Evolutionary conservation across 2,797 vertebrate species (phyloP), one percentile per base, ranked within the genome.

Genomic region (Hybognathus amarus): DNA sequence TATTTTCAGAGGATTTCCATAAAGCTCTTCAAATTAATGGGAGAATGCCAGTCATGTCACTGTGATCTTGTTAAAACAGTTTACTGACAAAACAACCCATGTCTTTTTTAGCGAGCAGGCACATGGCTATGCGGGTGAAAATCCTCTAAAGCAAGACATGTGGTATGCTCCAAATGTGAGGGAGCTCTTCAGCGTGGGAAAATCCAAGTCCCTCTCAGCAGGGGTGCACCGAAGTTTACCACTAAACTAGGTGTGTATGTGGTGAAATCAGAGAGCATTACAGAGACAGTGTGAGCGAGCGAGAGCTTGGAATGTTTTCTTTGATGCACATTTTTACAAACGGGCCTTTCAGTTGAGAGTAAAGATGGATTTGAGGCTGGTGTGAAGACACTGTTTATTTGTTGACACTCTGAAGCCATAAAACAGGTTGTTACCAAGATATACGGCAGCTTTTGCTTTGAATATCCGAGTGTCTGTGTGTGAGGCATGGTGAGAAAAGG

Each of bases 221-320:
- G 92, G 93, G 90, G 86, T 87, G 83, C 64, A 30, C 79, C 80
- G 80, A 15, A 54, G 81, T 82, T 85, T 90, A 79, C 90, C 90
- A 87, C 88, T 83, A 59, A 90, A 89, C 85, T 85, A 83, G 85
- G 89, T 91, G 88, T 89, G 85, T 92, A 90, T 90, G 88, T 91
- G 92, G 90, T 90, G 91, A 91, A 91, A 91, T 92, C 87, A 83
- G 83, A 87, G 52, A 85, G 92, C 90, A 91, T 90, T 89, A 89
- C 88, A 91, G 88, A 91, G 93, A 93, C 93, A 94, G 92, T 88
- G 91, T 87, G 83, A 92, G 92, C 92, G 92, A 94, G 91, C 92
- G 92, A 94, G 91, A 91, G 91, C 83, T 87, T 80, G 92, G 92
- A 94, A 94, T 94, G 91, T 90, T 91, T 93, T 89, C 90, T 90